Evolutionary conservation across 2,797 vertebrate genomes (phyloP), one percentile per base, ranked within the genome.

Genomic region (Neomorphus geoffroyi): DNA sequence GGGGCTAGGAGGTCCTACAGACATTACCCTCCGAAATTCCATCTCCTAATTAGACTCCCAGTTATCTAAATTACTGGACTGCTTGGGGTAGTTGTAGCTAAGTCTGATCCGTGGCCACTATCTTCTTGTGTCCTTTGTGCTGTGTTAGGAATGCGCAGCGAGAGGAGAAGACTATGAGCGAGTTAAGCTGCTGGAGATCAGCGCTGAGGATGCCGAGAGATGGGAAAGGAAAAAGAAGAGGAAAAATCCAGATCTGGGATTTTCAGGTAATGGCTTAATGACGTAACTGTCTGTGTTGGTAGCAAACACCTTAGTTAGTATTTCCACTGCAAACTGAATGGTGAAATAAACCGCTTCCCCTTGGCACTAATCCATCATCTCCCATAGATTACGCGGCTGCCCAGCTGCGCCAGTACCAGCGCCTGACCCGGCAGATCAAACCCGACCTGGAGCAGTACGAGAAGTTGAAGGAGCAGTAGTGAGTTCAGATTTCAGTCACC

Each of bases 151-250:
- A 11, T 99, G 99, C 91, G 98, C 97, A 0, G 98, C 97, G 1
- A 97, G 94, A 41, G 99, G 99, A 4, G 99, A 99, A 88, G 98
- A 99, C 96, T 99, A 99, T 5, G 73, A 99, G 94, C 96, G 99
- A 33, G 99, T 99, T 46, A 99, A 99, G 67, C 97, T 99, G 46
- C 93, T 99, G 61, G 99, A 99, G 90, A 98, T 99, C 97, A 99
- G 99, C 0, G 99, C 99, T 4, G 99, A 99, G 54, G 99, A 99
- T 10, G 99, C 99, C 0, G 99, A 99, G 41, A 97, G 99, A 4
- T 99, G 99, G 98, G 99, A 99, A 91, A 98, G 98, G 88, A 99
- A 99, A 90, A 99, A 98, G 81, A 99, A 98, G 97, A 99, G 97
- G 97, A 99, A 98, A 90, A 99, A 99, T 56, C 99, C 99, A 1